phyloP scores from a whole-genome alignment of 2,797 vertebrate genomes.

The Tapera naevia region DNA sequence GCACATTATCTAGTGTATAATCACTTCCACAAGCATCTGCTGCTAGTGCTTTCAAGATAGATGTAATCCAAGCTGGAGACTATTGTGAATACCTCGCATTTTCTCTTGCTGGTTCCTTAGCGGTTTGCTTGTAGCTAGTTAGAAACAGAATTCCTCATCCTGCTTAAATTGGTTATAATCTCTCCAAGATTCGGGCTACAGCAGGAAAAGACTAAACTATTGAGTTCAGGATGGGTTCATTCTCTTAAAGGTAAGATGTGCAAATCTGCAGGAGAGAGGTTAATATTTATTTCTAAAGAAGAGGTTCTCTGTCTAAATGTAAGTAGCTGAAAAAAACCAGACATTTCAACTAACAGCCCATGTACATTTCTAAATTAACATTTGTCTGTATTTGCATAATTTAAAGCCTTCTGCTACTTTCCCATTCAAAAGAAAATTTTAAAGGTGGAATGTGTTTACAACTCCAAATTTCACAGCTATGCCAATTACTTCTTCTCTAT shows the following conservation, averaged over 20 bases:
- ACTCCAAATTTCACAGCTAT: neutral
- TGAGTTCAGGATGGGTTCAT: constrained; percentile 50
- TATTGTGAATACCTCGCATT: neutral
- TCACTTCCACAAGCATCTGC: constrained; percentile 44
- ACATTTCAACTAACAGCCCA: neutral
- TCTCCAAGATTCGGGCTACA: constrained; percentile 5
- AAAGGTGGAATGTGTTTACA: neutral
- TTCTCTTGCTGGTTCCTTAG: neutral
- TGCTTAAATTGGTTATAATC: constrained; percentile 40
- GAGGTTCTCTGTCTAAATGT: neutral
- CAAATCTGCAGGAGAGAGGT: neutral
- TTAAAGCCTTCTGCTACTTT: neutral
- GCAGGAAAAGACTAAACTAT: constrained; percentile 1
- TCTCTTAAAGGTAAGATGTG: constrained; percentile 31
- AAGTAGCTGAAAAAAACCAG: neutral
- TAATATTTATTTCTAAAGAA: neutral
- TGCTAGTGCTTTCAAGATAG: neutral
- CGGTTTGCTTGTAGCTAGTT: neutral
- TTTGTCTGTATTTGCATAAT: neutral
- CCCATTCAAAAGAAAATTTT: neutral
- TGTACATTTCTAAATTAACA: neutral
- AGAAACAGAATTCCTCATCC: constrained; percentile 34
- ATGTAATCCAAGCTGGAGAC: constrained; percentile 7
- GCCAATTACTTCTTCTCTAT: neutral
- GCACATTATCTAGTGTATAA: neutral